phyloP scores from a whole-genome alignment of 37 sponge, comb jelly and placozoan species.

The Mnemiopsis leidyi region DNA sequence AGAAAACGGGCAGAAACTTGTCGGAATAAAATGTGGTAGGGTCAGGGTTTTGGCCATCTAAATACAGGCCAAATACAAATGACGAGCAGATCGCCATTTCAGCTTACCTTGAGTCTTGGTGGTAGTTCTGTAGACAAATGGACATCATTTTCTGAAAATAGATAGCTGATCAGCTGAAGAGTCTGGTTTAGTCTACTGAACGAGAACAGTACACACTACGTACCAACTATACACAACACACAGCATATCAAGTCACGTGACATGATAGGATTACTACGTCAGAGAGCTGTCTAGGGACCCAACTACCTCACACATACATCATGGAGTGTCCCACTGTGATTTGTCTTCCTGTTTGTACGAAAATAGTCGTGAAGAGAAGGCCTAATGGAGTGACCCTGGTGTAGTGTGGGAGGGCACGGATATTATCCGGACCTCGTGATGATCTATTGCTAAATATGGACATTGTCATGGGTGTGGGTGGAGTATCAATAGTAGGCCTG shows the following conservation, averaged over 20 bases:
- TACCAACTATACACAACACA: not conserved
- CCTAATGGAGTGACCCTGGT: not conserved
- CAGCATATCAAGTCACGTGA: not conserved
- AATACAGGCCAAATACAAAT: not conserved
- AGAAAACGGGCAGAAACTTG: too few relatives aligned
- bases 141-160: constrained; percentile 63
- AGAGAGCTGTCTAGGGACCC: not conserved
- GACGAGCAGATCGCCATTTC: not conserved
- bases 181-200: not conserved
- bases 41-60: too few relatives aligned
- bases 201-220: too few relatives aligned
- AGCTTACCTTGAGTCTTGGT: not conserved
- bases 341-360: not conserved
- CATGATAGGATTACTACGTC: not conserved
- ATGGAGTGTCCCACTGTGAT: not conserved
- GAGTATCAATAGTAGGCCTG: not conserved
- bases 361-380: not conserved
- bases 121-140: not conserved
- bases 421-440: not conserved
- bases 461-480: not conserved
- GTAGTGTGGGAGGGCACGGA: not conserved
- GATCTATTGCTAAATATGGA: not conserved
- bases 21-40: too few relatives aligned
- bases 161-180: not conserved
- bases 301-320: not conserved